Base-by-base conservation (phyloP, 2,113 vertebrate genomes). In the Ailurus styani region DNA sequence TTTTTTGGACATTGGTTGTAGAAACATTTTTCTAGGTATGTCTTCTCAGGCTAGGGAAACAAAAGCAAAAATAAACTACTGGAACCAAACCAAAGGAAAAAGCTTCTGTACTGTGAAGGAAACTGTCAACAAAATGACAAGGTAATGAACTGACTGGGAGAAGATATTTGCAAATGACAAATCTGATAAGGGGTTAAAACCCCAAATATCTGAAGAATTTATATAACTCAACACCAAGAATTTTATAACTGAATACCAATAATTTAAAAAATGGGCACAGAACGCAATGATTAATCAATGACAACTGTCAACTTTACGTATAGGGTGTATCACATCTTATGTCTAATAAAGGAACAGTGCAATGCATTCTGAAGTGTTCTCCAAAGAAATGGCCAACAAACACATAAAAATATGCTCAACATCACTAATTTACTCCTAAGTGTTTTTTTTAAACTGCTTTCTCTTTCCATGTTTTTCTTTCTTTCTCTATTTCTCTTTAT, bases 341-440 rank as follows among this genome's bases (percentile, higher is more conserved):
- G 9, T 55, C 64, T 90, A 96, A 73, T 5, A 90, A 5, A 27
- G 17, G 37, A 92, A 83, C 89, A 96, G 34, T 21, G 29, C 89
- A 85, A 96, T 87, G 4, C 55, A 73, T 96, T 95, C 31, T 66
- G 20, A 86, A 7, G 55, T 54, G 91, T 90, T 86, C 18, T 96
- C 87, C 95, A 91, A 42, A 70, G 68, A 40, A 70, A 70, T 70
- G 68, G 20, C n/a, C n/a, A 70, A 70, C 18, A 70, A 37, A 70
- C n/a, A 40, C 18, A 23, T 40, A 20, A 37, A 70, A 70, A 70
- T 40, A 37, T 23, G 10, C 68, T 70, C 8, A 40, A 70, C n/a
- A 70, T 40, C 68, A 70, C n/a, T 23, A 70, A 70, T 37, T 20
- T 62, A 62, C 29, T 21, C 21, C 54, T 25, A 70, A 47, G 20